phyloP scores from a whole-genome alignment of 2,113 vertebrate genomes.

The Gallinago paraguaiae region DNA sequence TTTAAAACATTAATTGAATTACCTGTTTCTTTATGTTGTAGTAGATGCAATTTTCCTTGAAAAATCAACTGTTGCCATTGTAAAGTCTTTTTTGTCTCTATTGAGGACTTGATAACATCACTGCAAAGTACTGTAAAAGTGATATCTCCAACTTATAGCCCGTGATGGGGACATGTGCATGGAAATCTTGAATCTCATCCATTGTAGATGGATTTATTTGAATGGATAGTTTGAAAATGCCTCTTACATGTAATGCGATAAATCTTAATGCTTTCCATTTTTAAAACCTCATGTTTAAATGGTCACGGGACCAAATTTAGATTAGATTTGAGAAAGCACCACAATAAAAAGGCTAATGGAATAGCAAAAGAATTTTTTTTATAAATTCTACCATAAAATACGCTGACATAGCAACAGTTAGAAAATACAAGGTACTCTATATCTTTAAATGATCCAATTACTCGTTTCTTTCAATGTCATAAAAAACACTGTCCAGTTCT shows the following conservation, averaged over 20 bases:
- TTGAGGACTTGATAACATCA: neutral
- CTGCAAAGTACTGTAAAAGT: neutral
- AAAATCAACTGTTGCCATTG: neutral
- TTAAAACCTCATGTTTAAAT: neutral
- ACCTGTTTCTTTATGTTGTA: neutral
- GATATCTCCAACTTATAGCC: neutral
- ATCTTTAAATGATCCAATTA: neutral
- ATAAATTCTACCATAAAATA: neutral
- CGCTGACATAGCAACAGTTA: neutral
- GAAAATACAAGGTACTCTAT: neutral
- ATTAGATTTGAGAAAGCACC: neutral
- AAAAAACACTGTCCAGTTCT: neutral
- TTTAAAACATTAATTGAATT: neutral
- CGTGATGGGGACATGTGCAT: neutral
- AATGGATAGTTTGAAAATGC: neutral
- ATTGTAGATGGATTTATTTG: neutral
- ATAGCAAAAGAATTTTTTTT: neutral
- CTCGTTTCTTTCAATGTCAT: neutral
- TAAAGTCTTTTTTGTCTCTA: neutral
- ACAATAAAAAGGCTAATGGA: neutral
- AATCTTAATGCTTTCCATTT: neutral
- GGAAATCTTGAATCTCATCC: neutral
- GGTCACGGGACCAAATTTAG: neutral
- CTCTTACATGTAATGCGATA: neutral
- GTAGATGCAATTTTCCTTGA: neutral